Percentiles rank a stretch among this genome's conserved stretches.
Conservation (phyloP, 2,888 invertebrate genomes). For the Leistus spinibarbis region DNA sequence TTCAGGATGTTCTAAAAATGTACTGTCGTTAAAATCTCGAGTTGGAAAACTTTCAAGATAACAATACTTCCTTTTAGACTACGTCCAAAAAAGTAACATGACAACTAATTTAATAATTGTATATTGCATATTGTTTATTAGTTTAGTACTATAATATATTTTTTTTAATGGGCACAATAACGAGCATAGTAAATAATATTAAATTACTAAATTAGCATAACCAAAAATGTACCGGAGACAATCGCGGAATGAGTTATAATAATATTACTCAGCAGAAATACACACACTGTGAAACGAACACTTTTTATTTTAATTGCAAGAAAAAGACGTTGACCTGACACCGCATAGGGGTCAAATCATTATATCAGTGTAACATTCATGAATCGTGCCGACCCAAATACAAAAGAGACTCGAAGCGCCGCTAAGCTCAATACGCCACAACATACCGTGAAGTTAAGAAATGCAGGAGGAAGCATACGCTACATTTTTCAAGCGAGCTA, state of each 20-base stretch:
- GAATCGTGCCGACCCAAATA: conserved; percentile 12
- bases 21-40: too few species aligned
- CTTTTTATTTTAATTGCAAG: not conserved
- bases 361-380: conserved; percentile 9
- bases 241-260: conserved; percentile 1
- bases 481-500: not conserved
- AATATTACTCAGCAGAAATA: not conserved
- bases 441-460: not conserved
- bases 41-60: too few species aligned
- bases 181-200: not conserved
- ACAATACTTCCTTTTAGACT: too few species aligned
- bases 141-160: too few species aligned
- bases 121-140: too few species aligned
- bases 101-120: too few species aligned
- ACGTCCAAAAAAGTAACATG: too few species aligned
- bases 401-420: not conserved
- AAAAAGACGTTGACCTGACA: conserved; percentile 5
- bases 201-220: not conserved
- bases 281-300: conserved; percentile 8
- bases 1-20: too few species aligned
- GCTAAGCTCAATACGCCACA: not conserved
- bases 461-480: not conserved
- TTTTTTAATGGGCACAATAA: not conserved
- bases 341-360: conserved; percentile 6
- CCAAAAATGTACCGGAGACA: not conserved